These are phyloP conservation scores for Idaea dimidiata DNA, from an alignment of 2,888 invertebrate genomes.

Conservation along the genomic window DNA sequence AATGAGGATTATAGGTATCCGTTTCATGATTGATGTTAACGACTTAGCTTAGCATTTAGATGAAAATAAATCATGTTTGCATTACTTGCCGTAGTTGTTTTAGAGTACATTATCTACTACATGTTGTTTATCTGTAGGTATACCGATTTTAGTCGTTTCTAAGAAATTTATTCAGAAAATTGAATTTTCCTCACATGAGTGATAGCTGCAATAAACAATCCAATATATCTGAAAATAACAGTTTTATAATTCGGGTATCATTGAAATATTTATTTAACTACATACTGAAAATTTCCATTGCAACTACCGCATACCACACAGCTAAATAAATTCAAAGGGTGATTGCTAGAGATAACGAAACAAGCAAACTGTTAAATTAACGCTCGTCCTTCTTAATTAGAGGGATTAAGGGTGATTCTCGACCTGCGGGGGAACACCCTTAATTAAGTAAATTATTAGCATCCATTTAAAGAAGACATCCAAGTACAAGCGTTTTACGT, in stretches of 20 bases:
- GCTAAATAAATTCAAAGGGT: neutral
- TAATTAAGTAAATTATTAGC: constrained; percentile 46
- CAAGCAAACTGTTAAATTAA: constrained; percentile 9
- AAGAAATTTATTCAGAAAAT: neutral
- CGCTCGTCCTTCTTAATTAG: constrained; percentile 34
- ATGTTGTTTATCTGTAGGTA: neutral
- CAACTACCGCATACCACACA: neutral
- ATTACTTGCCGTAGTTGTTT: neutral
- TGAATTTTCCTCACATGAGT: constrained; percentile 9
- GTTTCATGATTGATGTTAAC: neutral
- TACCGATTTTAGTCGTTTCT: constrained; percentile 2
- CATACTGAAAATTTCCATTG: neutral
- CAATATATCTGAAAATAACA: constrained; percentile 7
- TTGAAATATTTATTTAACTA: neutral
- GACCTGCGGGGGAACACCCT: constrained; percentile 23
- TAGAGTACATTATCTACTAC: neutral
- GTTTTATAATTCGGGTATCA: neutral
- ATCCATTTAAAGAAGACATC: constrained; percentile 45
- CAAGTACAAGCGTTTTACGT: constrained; percentile 41
- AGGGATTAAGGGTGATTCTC: constrained; percentile 33
- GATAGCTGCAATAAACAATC: constrained; percentile 8
- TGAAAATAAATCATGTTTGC: constrained; percentile 4
- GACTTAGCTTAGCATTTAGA: neutral
- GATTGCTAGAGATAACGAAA: constrained; percentile 14
- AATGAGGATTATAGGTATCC: constrained; percentile 4